Evolutionary conservation across 2,113 vertebrate species (phyloP), one percentile per base, ranked within the genome.

Genomic region (Loxodonta africana): DNA sequence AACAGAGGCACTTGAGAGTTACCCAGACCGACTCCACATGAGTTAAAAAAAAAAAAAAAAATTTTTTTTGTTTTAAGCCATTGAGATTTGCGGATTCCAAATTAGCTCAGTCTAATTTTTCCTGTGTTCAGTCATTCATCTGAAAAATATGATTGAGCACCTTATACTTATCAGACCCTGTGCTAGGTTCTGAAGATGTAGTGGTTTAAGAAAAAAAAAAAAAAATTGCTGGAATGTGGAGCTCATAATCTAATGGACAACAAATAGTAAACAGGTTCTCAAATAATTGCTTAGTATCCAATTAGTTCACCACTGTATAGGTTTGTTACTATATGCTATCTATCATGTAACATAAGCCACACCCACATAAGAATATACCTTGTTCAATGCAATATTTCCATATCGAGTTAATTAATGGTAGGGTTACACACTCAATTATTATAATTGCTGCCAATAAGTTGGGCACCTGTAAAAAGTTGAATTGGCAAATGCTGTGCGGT

Each of bases 31-130:
- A 60, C 4, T 65, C n/a, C 53, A 44, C 23, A 4, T 63, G 14
- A 67, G 30, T 82, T 5, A 60, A 37, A 41, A 48, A n/a, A 10
- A 20, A 63, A 77, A 81, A 37, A 15, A 48, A 48, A 6, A 37
- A 37, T 37, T 37, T 37, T 77, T 77, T 78, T 48, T 46, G 51
- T 86, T 92, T 94, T 85, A 83, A 92, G 25, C 30, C n/a, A 91
- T 1, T 83, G 67, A 80, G 8, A 48, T 60, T 23, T 67, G 5
- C 0, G 23, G 21, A 57, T 48, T 80, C 30, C n/a, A 73, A 62
- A 5, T 63, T 1, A 91, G 6, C 69, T 1, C 14, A 82, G 7
- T 53, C 33, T 11, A 83, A 15, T 25, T 63, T 60, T 83, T 71
- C 12, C 20, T 21, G 65, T 73, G 21, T 28, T 92, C 8, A 81